Conservation (phyloP, 2,888 invertebrate genomes). For the Sinodicranocentrus sp. region DNA sequence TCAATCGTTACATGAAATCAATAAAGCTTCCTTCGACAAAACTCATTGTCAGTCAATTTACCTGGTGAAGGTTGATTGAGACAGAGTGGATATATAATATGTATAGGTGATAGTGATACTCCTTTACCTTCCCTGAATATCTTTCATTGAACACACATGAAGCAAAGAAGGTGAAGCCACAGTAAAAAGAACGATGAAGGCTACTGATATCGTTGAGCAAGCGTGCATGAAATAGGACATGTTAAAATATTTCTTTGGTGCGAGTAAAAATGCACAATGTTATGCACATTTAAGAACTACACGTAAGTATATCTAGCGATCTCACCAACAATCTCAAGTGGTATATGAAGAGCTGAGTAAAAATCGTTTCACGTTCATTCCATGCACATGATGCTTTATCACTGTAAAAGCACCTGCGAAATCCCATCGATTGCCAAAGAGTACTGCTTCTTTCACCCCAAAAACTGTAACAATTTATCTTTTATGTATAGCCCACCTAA, state of each 20-base stretch:
- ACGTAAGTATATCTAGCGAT: too few relatives aligned
- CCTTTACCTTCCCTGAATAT: background rate
- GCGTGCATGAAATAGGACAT: background rate
- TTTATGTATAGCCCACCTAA: background rate
- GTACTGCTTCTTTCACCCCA: background rate
- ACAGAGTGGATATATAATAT: background rate
- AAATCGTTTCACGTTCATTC: background rate
- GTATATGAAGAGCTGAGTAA: too few relatives aligned
- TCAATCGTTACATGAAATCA: conserved; percentile 51
- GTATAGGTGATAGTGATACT: background rate
- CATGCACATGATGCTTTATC: conserved; percentile 22
- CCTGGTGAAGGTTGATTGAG: conserved; percentile 32
- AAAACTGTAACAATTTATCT: conserved; percentile 21
- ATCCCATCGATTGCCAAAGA: conserved; percentile 12
- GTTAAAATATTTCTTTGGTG: background rate
- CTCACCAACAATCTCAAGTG: too few relatives aligned
- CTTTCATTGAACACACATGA: conserved; percentile 7
- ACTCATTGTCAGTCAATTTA: conserved; percentile 11
- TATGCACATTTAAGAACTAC: too few relatives aligned
- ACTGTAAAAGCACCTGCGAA: conserved; percentile 33
- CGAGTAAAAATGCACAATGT: background rate
- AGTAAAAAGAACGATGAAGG: conserved; percentile 6
- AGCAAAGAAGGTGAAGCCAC: background rate
- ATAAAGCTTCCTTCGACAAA: conserved; percentile 35
- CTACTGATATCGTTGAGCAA: background rate